A percentile compares a stretch with the other conserved stretches of the same genome.
Evolutionary conservation across 2,113 vertebrate species (phyloP).

Genomic region (Pygoscelis adeliae): DNA sequence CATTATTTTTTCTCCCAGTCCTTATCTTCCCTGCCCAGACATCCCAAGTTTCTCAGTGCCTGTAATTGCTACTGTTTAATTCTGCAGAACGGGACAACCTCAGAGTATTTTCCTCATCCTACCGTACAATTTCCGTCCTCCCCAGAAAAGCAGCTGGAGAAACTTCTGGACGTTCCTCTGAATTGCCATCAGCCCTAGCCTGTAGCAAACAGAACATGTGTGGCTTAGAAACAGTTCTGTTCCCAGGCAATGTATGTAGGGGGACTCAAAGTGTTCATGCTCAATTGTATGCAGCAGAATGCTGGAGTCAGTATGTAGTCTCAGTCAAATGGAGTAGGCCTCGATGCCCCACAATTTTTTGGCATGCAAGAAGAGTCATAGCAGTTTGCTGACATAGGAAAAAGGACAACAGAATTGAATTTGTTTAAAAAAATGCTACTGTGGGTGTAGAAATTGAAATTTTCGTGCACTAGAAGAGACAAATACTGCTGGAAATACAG

Average conservation of each 20-base stretch:
- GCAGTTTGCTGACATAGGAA: background rate
- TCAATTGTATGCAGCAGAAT: rapidly evolving
- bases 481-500: background rate
- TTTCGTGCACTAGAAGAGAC: background rate
- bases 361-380: background rate
- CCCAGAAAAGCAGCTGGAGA: conserved; percentile 36
- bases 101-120: conserved; percentile 18
- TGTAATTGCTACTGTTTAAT: conserved; percentile 20
- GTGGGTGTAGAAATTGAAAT: background rate
- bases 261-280: background rate
- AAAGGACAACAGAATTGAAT: background rate
- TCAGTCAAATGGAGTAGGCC: background rate
- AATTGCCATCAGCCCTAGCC: conserved; percentile 11
- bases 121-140: conserved; percentile 48
- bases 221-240: background rate
- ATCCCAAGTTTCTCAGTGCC: background rate
- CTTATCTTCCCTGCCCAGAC: conserved; percentile 42
- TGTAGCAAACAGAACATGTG: background rate
- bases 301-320: background rate
- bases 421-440: background rate
- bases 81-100: background rate
- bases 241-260: background rate
- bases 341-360: background rate
- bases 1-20: background rate
- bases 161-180: conserved; percentile 50